Conservation (phyloP, 2,113 vertebrate species). For the Corvus cornix region DNA sequence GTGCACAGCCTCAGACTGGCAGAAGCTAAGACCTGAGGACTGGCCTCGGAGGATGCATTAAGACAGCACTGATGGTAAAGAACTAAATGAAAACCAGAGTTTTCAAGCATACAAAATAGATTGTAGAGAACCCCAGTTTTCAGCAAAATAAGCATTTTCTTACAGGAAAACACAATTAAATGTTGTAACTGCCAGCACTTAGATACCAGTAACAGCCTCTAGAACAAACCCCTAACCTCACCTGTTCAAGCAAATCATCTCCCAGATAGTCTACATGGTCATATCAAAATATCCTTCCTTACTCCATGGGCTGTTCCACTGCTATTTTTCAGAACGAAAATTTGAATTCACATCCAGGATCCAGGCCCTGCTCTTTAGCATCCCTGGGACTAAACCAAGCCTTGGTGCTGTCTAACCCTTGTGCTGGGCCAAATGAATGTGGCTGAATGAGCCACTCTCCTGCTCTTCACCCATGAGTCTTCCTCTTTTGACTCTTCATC, state of each 20-base stretch:
- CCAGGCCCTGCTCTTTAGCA: background rate
- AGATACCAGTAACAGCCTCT: background rate
- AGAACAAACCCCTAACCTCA: background rate
- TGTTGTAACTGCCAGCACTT: background rate
- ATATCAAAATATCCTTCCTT: background rate
- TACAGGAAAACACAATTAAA: constrained; percentile 1
- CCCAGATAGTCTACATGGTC: background rate
- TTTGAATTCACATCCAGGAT: background rate
- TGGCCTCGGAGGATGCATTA: background rate
- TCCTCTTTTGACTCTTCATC: background rate
- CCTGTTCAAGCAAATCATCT: background rate
- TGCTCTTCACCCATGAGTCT: background rate
- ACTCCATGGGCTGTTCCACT: background rate
- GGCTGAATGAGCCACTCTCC: background rate
- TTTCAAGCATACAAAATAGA: background rate
- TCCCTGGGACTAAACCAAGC: background rate
- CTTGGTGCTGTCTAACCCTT: background rate
- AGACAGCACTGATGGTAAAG: background rate
- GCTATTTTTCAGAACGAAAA: background rate
- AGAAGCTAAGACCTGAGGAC: background rate
- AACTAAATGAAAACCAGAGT: background rate
- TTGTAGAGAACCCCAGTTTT: background rate
- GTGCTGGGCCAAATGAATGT: rapidly evolving
- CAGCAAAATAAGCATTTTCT: constrained; percentile 27
- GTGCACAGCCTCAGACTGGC: rapidly evolving